Evolutionary conservation across 2,797 vertebrate species (phyloP), one percentile per base, ranked within the genome.

Genomic region (Danio tinwini): DNA sequence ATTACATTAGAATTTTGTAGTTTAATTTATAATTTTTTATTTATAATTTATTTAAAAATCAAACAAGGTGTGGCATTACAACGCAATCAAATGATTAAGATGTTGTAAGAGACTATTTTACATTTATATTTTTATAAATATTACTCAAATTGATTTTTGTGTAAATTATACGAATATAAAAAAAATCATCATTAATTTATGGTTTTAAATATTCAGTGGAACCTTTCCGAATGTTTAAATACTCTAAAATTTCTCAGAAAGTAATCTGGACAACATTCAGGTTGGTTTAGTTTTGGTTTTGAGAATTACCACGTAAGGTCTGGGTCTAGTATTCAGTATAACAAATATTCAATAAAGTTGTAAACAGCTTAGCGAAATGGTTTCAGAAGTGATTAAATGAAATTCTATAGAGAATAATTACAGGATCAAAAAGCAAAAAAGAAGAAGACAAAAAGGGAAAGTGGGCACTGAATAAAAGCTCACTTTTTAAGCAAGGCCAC

Each of bases 331-430:
- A 64, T 81, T 69, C 64, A 74, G 47, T 76, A 52, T 67, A 74
- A 78, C 44, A 75, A 81, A 56, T 68, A 74, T 76, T 81, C 63
- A 84, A 84, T 81, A 78, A 69, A 71, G 40, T 73, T 19, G 14
- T 44, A 55, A 80, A 52, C 55, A 59, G 69, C 45, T 82, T 72
- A 73, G 64, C 61, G 63, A 80, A 75, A 69, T 29, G 62, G 65
- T 75, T 61, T 81, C 62, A 76, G 62, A 39, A 53, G 64, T 53
- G 50, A 80, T 56, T 69, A 53, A 74, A 58, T 37, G n/a, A 74
- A 50, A 63, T 63, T 78, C 73, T 50, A 63, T 75, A 62, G n/a
- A 59, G 50, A 17, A 42, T 68, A 78, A 79, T 69, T 59, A 72
- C 21, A 21, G 59, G 81, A 78, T 77, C 37, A 85, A 55, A 85